A percentile compares a stretch with the other conserved stretches of the same genome.
phyloP scores from a whole-genome alignment of 2,113 vertebrate genomes.

The Phrynocephalus versicolor region DNA sequence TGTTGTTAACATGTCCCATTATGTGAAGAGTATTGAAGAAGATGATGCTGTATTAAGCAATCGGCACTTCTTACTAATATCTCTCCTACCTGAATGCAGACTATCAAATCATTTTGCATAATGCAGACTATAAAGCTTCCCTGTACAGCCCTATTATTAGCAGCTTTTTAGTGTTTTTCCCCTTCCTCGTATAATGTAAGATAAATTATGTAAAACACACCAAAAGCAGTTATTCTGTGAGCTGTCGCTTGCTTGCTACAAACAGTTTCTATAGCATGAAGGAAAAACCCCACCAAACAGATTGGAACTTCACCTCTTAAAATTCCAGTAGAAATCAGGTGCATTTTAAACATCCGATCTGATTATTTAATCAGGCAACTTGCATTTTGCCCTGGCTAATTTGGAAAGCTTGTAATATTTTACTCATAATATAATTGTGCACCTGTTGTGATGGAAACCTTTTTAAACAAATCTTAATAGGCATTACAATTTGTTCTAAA shows the following conservation, averaged over 20 bases:
- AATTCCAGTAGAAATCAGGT: slow-evolving; percentile 81
- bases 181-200: slow-evolving; percentile 58
- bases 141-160: slow-evolving; percentile 62
- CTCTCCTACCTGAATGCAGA: slow-evolving; percentile 59
- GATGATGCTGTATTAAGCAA: neutral
- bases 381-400: slow-evolving; percentile 83
- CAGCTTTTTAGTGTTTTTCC: slow-evolving; percentile 59
- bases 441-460: slow-evolving; percentile 82
- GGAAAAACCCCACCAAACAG: slow-evolving; percentile 57
- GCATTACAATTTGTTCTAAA: slow-evolving; percentile 64
- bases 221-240: slow-evolving; percentile 65
- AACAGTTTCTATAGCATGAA: slow-evolving; percentile 61
- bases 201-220: slow-evolving; percentile 67
- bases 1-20: neutral
- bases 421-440: slow-evolving; percentile 84
- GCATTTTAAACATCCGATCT: slow-evolving; percentile 81
- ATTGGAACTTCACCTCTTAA: slow-evolving; percentile 74
- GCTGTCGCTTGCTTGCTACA: slow-evolving; percentile 64
- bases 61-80: slow-evolving; percentile 48
- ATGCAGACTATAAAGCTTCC: slow-evolving; percentile 53
- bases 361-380: slow-evolving; percentile 86
- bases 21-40: neutral
- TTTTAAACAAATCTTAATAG: slow-evolving; percentile 81
- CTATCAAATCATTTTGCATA: slow-evolving; percentile 58
- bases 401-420: slow-evolving; percentile 85